Evolutionary conservation across 2,797 vertebrate genomes (phyloP).

Genomic region (Masticophis lateralis): DNA sequence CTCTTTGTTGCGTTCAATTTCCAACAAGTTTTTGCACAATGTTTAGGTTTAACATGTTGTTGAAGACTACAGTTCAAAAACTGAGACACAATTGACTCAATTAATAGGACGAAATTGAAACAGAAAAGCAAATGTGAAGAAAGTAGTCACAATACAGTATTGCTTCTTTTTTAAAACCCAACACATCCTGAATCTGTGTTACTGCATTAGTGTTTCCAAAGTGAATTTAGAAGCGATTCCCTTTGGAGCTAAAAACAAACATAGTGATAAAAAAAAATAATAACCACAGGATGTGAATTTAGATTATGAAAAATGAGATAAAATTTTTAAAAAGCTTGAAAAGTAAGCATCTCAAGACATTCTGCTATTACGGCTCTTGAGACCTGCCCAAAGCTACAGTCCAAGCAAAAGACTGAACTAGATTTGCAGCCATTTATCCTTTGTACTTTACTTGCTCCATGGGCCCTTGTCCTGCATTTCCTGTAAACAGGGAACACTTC

Average conservation of each 20-base stretch:
- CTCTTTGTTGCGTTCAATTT: neutral
- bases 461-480: constrained; percentile 87
- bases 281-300: constrained; percentile 20
- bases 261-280: neutral
- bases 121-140: neutral
- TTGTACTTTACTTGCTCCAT: constrained; percentile 33
- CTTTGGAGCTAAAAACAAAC: neutral
- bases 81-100: neutral
- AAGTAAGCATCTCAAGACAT: constrained; percentile 35
- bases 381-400: constrained; percentile 14
- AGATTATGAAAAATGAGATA: neutral
- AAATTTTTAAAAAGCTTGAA: neutral
- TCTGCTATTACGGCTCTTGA: neutral
- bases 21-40: neutral
- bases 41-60: neutral
- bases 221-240: neutral
- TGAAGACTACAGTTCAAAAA: neutral
- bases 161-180: neutral
- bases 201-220: neutral
- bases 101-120: neutral
- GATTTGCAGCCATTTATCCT: constrained; percentile 25
- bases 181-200: neutral
- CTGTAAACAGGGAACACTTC: constrained; percentile 92
- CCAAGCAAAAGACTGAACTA: constrained; percentile 3
- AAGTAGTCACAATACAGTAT: neutral